Evolutionary conservation across 2,888 invertebrate species (phyloP).

Genomic region (Omphaloscelis lunosa): DNA sequence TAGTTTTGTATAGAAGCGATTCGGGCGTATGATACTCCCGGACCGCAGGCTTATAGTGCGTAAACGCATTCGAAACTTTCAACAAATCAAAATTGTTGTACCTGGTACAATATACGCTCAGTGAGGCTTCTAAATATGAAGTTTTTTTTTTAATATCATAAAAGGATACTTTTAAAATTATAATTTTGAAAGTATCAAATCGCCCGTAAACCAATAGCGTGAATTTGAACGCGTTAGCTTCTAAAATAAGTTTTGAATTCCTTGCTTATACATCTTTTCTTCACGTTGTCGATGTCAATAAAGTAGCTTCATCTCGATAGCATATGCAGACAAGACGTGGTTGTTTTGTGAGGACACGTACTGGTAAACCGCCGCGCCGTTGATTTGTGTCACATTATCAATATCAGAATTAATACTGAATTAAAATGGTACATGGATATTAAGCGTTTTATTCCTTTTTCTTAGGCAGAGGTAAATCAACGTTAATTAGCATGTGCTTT

Average conservation of each 20-base stretch:
- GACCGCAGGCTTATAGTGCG: not conserved
- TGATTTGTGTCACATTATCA: conserved; percentile 80
- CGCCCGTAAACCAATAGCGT: not conserved
- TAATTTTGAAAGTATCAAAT: not conserved
- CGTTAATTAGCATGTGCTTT: not conserved
- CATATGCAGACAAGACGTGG: conserved; percentile 63
- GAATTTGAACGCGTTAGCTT: not conserved
- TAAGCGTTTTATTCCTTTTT: conserved; percentile 70
- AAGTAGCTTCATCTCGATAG: conserved; percentile 5
- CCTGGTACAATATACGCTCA: too few relatives aligned
- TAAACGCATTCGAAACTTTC: not conserved
- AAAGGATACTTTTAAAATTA: not conserved
- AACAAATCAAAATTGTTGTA: not conserved
- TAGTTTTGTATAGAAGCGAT: not conserved
- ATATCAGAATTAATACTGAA: conserved; percentile 82
- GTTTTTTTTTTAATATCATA: too few relatives aligned
- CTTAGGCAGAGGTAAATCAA: not conserved
- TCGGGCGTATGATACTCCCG: not conserved
- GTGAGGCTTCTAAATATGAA: too few relatives aligned
- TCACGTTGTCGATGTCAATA: conserved; percentile 41
- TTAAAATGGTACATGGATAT: conserved; percentile 83
- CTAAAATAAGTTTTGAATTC: not conserved
- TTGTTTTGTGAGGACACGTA: conserved; percentile 55
- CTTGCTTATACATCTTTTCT: not conserved
- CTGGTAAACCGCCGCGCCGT: conserved; percentile 78